A percentile compares a stretch with the other conserved stretches of the same genome.
Conservation (phyloP, 2,888 invertebrate species). For the Galerucella nymphaeae region DNA sequence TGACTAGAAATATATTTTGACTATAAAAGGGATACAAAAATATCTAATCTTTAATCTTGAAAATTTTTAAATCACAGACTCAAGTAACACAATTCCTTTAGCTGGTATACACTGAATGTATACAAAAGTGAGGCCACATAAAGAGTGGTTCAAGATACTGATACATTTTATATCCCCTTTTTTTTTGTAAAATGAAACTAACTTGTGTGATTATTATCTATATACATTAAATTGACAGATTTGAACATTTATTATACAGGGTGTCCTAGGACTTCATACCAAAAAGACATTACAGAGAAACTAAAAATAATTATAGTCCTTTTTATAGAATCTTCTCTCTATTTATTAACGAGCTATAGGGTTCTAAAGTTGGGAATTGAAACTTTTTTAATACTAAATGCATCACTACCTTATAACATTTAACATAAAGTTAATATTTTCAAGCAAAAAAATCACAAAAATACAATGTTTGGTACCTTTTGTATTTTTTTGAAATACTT, state of each 20-base stretch:
- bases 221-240: background rate
- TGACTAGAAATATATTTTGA: background rate
- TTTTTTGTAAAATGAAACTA: background rate
- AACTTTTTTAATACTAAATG: background rate
- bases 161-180: background rate
- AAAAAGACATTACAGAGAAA: too few species aligned
- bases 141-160: too few species aligned
- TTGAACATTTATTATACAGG: too few species aligned
- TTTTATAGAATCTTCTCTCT: too few species aligned
- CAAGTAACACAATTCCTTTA: background rate
- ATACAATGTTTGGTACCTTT: conserved; percentile 36
- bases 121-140: too few species aligned
- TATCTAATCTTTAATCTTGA: too few species aligned
- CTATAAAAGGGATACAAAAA: background rate
- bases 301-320: too few species aligned
- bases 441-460: conserved; percentile 28
- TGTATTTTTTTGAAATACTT: conserved; percentile 42
- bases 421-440: conserved; percentile 20
- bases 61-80: too few species aligned
- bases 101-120: background rate
- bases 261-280: too few species aligned
- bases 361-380: too few species aligned
- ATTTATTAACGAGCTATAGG: too few species aligned
- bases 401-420: conserved; percentile 3
- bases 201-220: background rate